These are phyloP conservation scores for Cydia fagiglandana DNA, from an alignment of 1,140 invertebrate genomes.

Conservation along the genomic window DNA sequence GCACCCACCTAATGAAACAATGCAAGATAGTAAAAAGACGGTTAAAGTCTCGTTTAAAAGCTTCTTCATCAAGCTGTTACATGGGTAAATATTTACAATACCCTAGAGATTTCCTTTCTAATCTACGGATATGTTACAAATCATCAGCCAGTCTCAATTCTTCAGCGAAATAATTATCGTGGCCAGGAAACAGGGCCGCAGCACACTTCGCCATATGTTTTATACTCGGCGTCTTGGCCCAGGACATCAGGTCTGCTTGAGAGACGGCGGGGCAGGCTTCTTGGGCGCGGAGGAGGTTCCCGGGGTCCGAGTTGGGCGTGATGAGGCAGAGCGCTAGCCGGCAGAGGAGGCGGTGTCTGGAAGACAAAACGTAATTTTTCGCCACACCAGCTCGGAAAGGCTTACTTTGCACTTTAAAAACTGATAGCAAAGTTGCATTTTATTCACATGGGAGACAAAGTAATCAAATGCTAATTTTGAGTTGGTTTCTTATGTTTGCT, in stretches of 20 bases:
- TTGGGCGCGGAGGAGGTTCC: slow-evolving; percentile 38
- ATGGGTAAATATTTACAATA: too few species aligned
- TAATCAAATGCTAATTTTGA: too few species aligned
- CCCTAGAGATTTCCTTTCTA: too few species aligned
- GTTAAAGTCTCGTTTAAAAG: too few species aligned
- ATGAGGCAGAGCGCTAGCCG: slow-evolving; percentile 50
- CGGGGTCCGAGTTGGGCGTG: slow-evolving; percentile 37
- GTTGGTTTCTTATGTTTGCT: too few species aligned
- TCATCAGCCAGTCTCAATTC: slow-evolving; percentile 37
- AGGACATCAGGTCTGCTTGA: slow-evolving; percentile 7
- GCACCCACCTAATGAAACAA: too few species aligned
- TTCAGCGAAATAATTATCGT: slow-evolving; percentile 49
- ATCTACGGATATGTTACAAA: neutral
- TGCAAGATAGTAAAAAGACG: too few species aligned
- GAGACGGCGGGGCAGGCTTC: slow-evolving; percentile 43
- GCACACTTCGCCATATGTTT: slow-evolving; percentile 44
- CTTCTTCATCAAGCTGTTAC: too few species aligned
- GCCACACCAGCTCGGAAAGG: too few species aligned
- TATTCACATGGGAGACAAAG: too few species aligned
- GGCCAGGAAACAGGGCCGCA: slow-evolving; percentile 41
- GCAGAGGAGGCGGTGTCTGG: slow-evolving; percentile 55
- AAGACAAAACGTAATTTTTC: neutral
- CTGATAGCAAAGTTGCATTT: too few species aligned
- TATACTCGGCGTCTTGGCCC: slow-evolving; percentile 37
- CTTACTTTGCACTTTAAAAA: too few species aligned